These are phyloP conservation scores for Mythimna impura DNA, from an alignment of 2,888 invertebrate species.

Conservation along the genomic window DNA sequence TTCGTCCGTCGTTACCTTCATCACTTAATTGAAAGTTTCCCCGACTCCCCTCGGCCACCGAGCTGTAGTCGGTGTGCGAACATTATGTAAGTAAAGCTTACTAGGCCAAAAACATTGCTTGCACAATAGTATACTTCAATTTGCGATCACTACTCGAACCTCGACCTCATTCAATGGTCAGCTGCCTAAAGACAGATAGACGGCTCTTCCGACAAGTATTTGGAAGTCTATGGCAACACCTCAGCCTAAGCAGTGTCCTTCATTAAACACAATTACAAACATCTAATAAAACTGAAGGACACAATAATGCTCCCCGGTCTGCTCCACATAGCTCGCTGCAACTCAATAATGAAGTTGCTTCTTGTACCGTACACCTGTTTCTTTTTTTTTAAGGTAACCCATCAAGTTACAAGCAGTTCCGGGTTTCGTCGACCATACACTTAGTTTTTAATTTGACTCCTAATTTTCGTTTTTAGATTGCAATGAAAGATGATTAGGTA, in stretches of 20 bases:
- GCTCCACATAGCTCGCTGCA: conserved; percentile 10
- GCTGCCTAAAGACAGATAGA: too few relatives aligned
- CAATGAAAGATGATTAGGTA: not conserved
- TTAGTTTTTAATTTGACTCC: conserved; percentile 27
- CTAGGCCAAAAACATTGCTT: not conserved
- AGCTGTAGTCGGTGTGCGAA: too few relatives aligned
- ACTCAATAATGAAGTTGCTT: conserved; percentile 35
- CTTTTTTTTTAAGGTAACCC: too few relatives aligned
- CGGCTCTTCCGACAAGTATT: not conserved
- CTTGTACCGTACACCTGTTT: conserved; percentile 7
- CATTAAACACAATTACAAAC: conserved; percentile 65
- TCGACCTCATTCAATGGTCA: not conserved
- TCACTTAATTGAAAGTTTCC: conserved; percentile 49
- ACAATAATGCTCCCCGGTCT: conserved; percentile 57
- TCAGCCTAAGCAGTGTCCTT: not conserved
- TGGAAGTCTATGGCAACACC: not conserved
- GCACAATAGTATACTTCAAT: not conserved
- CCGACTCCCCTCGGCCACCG: not conserved
- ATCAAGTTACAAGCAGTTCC: not conserved
- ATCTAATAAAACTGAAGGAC: conserved; percentile 71
- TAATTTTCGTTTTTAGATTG: conserved; percentile 4
- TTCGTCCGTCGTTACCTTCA: conserved; percentile 48
- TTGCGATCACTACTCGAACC: too few relatives aligned
- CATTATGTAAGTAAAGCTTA: not conserved
- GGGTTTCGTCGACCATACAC: conserved; percentile 4